These are phyloP conservation scores for Hyposmocoma kahamanoa DNA, from an alignment of 1,140 invertebrate species.

Conservation along the genomic window DNA sequence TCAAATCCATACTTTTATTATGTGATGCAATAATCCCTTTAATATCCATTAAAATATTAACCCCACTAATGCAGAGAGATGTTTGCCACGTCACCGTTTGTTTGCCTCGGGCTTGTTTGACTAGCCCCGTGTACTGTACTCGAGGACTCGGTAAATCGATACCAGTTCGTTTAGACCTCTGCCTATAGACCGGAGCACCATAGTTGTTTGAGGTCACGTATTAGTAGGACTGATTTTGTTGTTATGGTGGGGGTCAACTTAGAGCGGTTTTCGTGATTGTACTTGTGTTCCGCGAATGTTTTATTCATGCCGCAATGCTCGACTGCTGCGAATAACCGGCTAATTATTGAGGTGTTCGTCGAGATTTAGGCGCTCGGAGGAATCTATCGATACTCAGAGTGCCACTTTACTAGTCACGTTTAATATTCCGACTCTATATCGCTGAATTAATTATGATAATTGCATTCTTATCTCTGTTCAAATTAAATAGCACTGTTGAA, in stretches of 20 bases:
- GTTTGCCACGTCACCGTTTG: conserved; percentile 41
- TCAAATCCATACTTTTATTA: too few species aligned
- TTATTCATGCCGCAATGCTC: conserved; percentile 59
- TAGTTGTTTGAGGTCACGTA: too few species aligned
- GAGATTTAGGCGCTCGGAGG: conserved; percentile 30
- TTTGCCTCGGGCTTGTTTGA: conserved; percentile 44
- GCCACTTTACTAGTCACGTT: conserved; percentile 37
- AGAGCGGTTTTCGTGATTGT: too few species aligned
- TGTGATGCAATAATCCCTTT: too few species aligned
- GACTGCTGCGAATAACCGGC: conserved; percentile 46
- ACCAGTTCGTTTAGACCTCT: conserved; percentile 20
- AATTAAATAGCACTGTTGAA: too few species aligned
- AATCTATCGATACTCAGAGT: conserved; percentile 27
- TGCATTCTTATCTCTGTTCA: too few species aligned
- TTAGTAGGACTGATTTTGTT: too few species aligned
- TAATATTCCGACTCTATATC: conserved; percentile 32
- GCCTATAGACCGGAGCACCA: conserved; percentile 6
- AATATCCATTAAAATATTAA: too few species aligned
- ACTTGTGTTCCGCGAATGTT: conserved; percentile 47
- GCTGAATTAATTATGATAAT: conserved; percentile 40
- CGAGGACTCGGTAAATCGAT: conserved; percentile 21
- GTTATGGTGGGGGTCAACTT: too few species aligned
- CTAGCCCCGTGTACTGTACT: conserved; percentile 27
- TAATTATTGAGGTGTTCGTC: conserved; percentile 57
- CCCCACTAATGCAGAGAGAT: conserved; percentile 35